Evolutionary conservation across 2,797 vertebrate species (phyloP).

Genomic region (Clarias laeviceps): DNA sequence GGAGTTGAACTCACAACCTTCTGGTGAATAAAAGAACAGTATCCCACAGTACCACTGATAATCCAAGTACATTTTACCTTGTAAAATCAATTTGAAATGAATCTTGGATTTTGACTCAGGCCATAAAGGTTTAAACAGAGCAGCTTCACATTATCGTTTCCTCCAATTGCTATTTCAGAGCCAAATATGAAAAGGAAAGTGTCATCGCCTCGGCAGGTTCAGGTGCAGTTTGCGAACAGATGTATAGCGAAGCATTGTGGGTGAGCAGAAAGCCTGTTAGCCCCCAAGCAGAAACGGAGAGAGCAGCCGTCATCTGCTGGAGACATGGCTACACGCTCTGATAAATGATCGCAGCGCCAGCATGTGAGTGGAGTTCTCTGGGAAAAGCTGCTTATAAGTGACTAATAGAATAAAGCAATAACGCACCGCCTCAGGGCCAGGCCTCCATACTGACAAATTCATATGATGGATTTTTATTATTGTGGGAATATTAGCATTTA

Average conservation of each 20-base stretch:
- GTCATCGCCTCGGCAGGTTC: constrained; percentile 50
- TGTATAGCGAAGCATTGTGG: constrained; percentile 59
- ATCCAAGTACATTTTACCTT: background rate
- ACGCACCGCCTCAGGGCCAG: constrained; percentile 73
- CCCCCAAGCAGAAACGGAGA: constrained; percentile 72
- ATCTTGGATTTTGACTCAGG: background rate
- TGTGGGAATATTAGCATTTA: constrained; percentile 77
- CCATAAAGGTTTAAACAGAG: background rate
- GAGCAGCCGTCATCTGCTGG: constrained; percentile 78
- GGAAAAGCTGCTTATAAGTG: constrained; percentile 84
- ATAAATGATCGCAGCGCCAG: constrained; percentile 79
- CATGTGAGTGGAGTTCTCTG: constrained; percentile 65
- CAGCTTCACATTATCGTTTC: background rate
- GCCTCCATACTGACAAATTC: constrained; percentile 75
- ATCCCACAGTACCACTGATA: background rate
- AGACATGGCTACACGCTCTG: constrained; percentile 78
- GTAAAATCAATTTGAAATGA: background rate
- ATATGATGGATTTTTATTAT: constrained; percentile 79
- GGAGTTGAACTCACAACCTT: background rate
- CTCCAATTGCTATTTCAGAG: background rate
- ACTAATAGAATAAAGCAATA: constrained; percentile 88
- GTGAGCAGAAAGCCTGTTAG: constrained; percentile 57
- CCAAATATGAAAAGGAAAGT: constrained; percentile 3
- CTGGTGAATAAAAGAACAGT: background rate
- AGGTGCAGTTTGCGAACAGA: constrained; percentile 64